Evolutionary conservation across 2,113 vertebrate species (phyloP), one percentile per base, ranked within the genome.

Genomic region (Tupaia chinensis): DNA sequence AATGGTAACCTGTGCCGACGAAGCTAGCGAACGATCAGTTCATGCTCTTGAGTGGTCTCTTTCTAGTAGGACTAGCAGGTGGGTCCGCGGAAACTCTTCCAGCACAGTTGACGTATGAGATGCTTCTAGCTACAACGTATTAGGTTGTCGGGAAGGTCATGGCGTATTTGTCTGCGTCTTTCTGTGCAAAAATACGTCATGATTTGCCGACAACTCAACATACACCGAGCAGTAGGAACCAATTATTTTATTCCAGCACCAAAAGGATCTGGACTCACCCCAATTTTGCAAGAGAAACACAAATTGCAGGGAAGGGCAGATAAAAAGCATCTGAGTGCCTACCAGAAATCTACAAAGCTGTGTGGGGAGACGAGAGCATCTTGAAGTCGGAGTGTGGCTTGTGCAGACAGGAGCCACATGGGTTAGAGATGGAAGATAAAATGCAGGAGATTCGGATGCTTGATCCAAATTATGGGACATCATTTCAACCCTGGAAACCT

Each of bases 51-150:
- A 20, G 61, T 9, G 9, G 66, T 10, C 73, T 22, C 32, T 20
- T 23, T 29, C 16, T 12, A 5, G 63, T 0, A 3, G 19, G 2
- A 19, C 3, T 0, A 17, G 7, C 3, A 4, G 6, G 9, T 4
- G 20, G 0, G 32, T 17, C 11, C 6, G 6, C 3, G 0, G 4
- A 1, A 0, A 6, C 27, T 20, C 3, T n/a, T 14, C 12, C 16
- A 1, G 11, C 7, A 58, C 4, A 29, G 44, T 56, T 80, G 10
- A 29, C 1, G 2, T 4, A n/a, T n/a, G n/a, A n/a, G n/a, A n/a
- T n/a, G n/a, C n/a, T n/a, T n/a, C n/a, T n/a, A n/a, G n/a, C 9
- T 7, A 34, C 9, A 32, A 78, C 44, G 44, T 44, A 44, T 3
- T 44, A 44, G 44, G 44, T 44, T 5, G 5, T 44, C 5, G 44